A percentile compares a stretch with the other conserved stretches of the same genome.
phyloP scores from a whole-genome alignment of 2,888 invertebrate species.

The Parapristionchus giblindavisi region DNA sequence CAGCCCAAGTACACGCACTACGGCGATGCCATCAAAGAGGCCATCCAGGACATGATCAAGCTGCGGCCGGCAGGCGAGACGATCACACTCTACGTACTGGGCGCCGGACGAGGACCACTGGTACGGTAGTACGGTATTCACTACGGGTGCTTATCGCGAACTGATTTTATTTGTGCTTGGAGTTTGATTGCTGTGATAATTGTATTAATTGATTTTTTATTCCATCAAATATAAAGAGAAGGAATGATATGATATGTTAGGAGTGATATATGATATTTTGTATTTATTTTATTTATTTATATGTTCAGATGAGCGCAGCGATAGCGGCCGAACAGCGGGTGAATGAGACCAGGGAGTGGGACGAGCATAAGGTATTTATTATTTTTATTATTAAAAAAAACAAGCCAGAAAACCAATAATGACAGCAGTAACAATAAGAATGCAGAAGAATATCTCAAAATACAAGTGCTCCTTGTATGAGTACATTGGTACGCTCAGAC shows the following conservation, averaged over 20 bases:
- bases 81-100: conserved; percentile 85
- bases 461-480: too few relatives aligned
- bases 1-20: conserved; percentile 41
- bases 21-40: conserved; percentile 49
- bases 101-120: conserved; percentile 93
- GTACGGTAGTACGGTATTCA: conserved; percentile 77
- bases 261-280: background rate
- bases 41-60: conserved; percentile 49
- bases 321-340: conserved; percentile 32
- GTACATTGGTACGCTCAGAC: background rate
- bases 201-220: too few relatives aligned
- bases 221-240: too few relatives aligned
- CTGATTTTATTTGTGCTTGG: background rate
- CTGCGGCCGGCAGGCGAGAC: background rate
- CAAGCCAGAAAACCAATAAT: too few relatives aligned
- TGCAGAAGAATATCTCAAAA: too few relatives aligned
- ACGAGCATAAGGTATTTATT: too few relatives aligned
- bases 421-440: too few relatives aligned
- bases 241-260: background rate
- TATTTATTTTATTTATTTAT: background rate
- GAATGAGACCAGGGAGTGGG: conserved; percentile 5
- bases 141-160: background rate
- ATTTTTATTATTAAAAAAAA: too few relatives aligned
- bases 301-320: conserved; percentile 44
- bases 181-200: too few relatives aligned